phyloP scores from a whole-genome alignment of 2,113 vertebrate species.

The Desmodus rotundus region DNA sequence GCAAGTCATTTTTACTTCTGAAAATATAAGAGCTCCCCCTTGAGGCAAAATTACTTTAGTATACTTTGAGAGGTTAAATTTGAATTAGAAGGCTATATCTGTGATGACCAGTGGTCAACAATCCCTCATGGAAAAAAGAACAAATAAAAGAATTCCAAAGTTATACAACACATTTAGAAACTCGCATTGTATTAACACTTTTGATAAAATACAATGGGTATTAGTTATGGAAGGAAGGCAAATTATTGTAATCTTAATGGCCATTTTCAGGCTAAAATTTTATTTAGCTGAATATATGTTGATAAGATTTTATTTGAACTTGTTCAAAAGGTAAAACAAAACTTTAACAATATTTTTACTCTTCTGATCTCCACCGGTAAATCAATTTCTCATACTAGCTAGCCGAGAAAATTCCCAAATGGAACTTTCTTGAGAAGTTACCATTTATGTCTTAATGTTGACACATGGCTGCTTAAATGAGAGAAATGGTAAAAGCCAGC shows the following conservation, averaged over 20 bases:
- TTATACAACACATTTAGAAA: background rate
- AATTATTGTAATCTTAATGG: background rate
- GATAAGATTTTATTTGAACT: slow-evolving; percentile 6
- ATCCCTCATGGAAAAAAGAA: background rate
- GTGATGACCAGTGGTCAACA: background rate
- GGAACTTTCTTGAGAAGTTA: background rate
- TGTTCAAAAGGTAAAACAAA: background rate
- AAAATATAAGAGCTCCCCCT: slow-evolving; percentile 80
- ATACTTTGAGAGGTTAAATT: background rate
- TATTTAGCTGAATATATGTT: background rate
- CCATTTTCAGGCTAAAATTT: background rate
- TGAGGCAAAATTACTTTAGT: slow-evolving; percentile 55
- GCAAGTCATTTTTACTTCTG: background rate
- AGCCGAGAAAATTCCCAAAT: background rate
- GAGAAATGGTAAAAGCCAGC: background rate
- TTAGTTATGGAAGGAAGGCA: background rate
- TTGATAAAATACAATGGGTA: background rate
- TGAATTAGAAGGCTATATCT: background rate
- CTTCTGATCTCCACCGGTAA: background rate
- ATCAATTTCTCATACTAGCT: background rate
- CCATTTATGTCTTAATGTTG: background rate
- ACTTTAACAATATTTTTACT: background rate
- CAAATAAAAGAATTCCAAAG: background rate
- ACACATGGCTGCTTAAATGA: background rate
- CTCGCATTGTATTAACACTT: background rate